Evolutionary conservation across 2,113 vertebrate species (phyloP), one percentile per base, ranked within the genome.

Genomic region (Balaenoptera acutorostrata): DNA sequence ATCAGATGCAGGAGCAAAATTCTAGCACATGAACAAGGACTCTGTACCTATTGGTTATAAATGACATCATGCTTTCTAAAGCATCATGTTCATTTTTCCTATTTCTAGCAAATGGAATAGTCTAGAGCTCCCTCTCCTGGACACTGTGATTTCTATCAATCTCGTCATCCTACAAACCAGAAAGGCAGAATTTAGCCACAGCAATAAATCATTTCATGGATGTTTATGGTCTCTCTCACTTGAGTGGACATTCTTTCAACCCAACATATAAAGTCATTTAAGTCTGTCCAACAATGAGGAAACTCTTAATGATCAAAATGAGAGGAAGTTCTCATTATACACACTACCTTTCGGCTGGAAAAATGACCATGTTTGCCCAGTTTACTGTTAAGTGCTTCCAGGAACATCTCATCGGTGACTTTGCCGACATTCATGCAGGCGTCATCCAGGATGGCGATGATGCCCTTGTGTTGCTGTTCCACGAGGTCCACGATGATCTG

Each of bases 361-460:
- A 99, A 99, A 98, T 99, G 99, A 0, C 98, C 99, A 0, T 99
- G 99, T 64, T 99, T 99, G 44, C 98, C 99, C 95, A 99, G 98
- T 95, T 99, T 99, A 83, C 55, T 99, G 57, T 99, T 99, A 20
- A 99, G 99, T 5, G 99, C 99, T 95, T 99, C 99, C 0, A 99
- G 99, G 97, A 99, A 99, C 98, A 99, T 99, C 94, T 99, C 99
- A 1, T 99, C 99, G 0, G 99, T 99, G 95, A 99, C 99, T 96
- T 99, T 99, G 21, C 99, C 99, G 8, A 99, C 99, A 0, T 99
- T 99, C 99, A 99, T 99, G 83, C 99, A 99, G 71, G 99, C 99
- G 2, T 99, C 99, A 0, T 99, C 99, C 93, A 99, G 98, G 80
- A 99, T 99, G 0, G 99, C 98, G 33, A 99, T 99, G 98, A 99